Evolutionary conservation across 2,797 vertebrate genomes (phyloP).

Genomic region (Alca torda): DNA sequence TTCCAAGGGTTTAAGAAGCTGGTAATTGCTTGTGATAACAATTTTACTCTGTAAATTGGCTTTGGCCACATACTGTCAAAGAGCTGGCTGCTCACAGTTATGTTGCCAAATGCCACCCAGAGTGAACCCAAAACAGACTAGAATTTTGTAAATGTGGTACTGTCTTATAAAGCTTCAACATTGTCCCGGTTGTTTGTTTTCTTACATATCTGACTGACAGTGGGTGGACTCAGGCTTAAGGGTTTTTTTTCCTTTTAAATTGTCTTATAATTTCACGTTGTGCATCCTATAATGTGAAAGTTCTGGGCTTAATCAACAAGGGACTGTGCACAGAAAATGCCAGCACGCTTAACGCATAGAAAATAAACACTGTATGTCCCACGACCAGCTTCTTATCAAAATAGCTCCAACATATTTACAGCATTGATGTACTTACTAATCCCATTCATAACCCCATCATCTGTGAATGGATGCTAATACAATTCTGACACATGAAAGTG

Average conservation of each 20-base stretch:
- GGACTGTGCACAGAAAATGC: not conserved
- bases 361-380: not conserved
- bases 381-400: not conserved
- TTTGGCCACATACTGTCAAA: not conserved
- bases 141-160: not conserved
- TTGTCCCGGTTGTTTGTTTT: not conserved
- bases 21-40: conserved; percentile 7
- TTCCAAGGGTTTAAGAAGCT: not conserved
- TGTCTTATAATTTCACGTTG: not conserved
- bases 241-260: not conserved
- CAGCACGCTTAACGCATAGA: not conserved
- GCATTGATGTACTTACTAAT: not conserved
- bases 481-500: not conserved
- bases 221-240: not conserved
- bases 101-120: not conserved
- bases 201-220: not conserved
- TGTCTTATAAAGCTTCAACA: not conserved
- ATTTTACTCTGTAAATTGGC: not conserved
- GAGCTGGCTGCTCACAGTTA: not conserved
- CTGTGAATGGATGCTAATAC: not conserved
- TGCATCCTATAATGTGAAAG: not conserved
- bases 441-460: not conserved
- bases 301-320: not conserved
- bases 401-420: fast-evolving
- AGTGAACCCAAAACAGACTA: not conserved